These are phyloP conservation scores for Lasioglossum calceatum DNA, from an alignment of 2,888 invertebrate species.

Conservation along the genomic window DNA sequence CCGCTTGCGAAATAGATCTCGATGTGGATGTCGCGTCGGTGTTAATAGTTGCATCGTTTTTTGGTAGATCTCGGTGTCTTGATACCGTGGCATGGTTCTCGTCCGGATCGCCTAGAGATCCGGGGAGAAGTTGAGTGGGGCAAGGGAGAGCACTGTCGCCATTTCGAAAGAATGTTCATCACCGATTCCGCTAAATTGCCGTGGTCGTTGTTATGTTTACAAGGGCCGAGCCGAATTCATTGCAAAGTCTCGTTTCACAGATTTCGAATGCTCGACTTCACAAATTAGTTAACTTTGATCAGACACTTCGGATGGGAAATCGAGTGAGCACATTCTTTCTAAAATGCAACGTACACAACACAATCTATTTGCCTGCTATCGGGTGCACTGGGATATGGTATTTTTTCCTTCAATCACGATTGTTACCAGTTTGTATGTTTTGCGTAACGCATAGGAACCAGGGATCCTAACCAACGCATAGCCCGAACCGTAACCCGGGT, in stretches of 20 bases:
- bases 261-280: background rate
- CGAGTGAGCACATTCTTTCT: conserved; percentile 49
- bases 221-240: background rate
- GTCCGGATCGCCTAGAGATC: conserved; percentile 46
- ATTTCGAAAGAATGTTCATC: conserved; percentile 61
- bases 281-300: too few relatives aligned
- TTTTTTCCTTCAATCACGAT: conserved; percentile 25
- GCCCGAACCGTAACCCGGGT: too few relatives aligned
- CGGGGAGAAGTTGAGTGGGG: conserved; percentile 47
- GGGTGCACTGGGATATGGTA: conserved; percentile 58
- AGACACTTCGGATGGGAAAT: background rate
- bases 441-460: background rate
- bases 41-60: conserved; percentile 51
- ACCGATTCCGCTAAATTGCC: conserved; percentile 2
- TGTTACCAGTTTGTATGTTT: conserved; percentile 17
- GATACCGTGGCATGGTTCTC: conserved; percentile 80
- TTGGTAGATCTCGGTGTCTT: conserved; percentile 71
- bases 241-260: background rate
- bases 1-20: conserved; percentile 47
- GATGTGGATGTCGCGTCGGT: conserved; percentile 53
- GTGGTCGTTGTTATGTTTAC: background rate
- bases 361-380: conserved; percentile 57
- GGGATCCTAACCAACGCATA: too few relatives aligned
- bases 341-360: conserved; percentile 36
- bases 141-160: conserved; percentile 20